Percentiles rank a stretch among this genome's conserved stretches.
These are phyloP conservation scores for Oedothorax gibbosus DNA, from an alignment of 1,140 invertebrate genomes.

Conservation along the genomic window DNA sequence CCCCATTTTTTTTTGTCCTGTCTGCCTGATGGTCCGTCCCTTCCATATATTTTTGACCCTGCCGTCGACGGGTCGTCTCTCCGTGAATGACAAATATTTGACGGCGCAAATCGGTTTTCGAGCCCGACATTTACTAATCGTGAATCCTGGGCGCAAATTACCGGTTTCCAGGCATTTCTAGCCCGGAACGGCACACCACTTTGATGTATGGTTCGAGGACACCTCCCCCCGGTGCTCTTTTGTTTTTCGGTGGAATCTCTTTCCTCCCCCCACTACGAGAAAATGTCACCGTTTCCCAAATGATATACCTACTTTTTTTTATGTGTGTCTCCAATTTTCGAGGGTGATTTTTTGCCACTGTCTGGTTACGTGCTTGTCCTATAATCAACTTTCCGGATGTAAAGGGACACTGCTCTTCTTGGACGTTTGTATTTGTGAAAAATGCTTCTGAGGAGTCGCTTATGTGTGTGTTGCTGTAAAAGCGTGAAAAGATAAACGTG, in stretches of 20 bases:
- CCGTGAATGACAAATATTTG: slow-evolving; percentile 60
- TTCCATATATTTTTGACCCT: slow-evolving; percentile 49
- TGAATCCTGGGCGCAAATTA: slow-evolving; percentile 47
- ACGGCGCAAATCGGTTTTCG: slow-evolving; percentile 47
- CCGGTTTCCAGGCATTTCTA: slow-evolving; percentile 45
- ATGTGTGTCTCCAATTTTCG: neutral
- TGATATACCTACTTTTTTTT: slow-evolving; percentile 47
- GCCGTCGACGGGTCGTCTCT: slow-evolving; percentile 53
- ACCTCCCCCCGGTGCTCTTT: slow-evolving; percentile 7
- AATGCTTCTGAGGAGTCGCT: no score
- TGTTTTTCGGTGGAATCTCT: slow-evolving; percentile 3
- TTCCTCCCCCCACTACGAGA: slow-evolving; percentile 3
- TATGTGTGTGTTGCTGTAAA: no score
- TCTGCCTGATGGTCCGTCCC: slow-evolving; percentile 26
- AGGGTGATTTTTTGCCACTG: neutral
- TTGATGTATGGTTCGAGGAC: slow-evolving; percentile 51
- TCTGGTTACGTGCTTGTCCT: slow-evolving; percentile 32
- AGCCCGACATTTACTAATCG: slow-evolving; percentile 57
- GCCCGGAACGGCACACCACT: slow-evolving; percentile 33
- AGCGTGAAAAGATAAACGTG: no score
- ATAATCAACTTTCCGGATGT: slow-evolving; percentile 37
- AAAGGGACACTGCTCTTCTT: no score
- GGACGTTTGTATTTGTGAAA: no score
- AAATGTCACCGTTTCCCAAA: slow-evolving; percentile 43
- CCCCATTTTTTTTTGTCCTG: slow-evolving; percentile 36